phyloP scores from a whole-genome alignment of 2,113 vertebrate species.

The Eubucco bourcierii region DNA sequence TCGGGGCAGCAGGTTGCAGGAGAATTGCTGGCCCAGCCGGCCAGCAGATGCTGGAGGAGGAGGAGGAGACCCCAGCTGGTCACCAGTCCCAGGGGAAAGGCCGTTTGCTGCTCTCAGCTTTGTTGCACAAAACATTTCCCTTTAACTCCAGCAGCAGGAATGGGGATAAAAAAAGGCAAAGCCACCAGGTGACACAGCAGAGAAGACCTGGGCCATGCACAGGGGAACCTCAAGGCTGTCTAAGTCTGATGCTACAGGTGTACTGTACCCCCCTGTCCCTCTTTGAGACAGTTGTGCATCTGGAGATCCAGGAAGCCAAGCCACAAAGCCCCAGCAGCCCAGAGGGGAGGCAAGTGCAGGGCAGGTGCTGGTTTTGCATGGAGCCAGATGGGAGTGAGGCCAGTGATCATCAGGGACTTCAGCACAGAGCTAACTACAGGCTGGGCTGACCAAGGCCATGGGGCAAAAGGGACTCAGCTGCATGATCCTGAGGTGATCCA shows the following conservation, averaged over 20 bases:
- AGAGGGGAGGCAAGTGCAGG: neutral
- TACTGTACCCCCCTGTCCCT: neutral
- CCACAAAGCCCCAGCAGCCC: neutral
- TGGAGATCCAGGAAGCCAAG: neutral
- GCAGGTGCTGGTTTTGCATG: neutral
- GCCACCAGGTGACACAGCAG: neutral
- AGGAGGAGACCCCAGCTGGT: constrained; percentile 21
- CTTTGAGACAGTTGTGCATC: accelerated
- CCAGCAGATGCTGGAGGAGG: constrained; percentile 28
- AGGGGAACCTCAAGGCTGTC: neutral
- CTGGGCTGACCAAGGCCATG: neutral
- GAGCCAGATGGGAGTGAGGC: neutral
- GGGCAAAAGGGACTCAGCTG: neutral
- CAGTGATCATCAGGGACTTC: too few relatives aligned
- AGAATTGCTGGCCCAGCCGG: neutral
- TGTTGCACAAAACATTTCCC: neutral
- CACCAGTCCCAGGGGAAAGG: neutral
- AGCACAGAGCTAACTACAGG: neutral
- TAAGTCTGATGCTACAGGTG: accelerated
- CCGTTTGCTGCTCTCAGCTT: constrained; percentile 15
- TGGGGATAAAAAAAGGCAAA: neutral
- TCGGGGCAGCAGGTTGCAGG: constrained; percentile 6
- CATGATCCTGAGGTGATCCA: neutral
- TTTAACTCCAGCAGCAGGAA: neutral
- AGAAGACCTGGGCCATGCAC: neutral